A percentile compares a stretch with the other conserved stretches of the same genome.
phyloP scores from a whole-genome alignment of 1,140 invertebrate species.

The Hormaphis cornu region DNA sequence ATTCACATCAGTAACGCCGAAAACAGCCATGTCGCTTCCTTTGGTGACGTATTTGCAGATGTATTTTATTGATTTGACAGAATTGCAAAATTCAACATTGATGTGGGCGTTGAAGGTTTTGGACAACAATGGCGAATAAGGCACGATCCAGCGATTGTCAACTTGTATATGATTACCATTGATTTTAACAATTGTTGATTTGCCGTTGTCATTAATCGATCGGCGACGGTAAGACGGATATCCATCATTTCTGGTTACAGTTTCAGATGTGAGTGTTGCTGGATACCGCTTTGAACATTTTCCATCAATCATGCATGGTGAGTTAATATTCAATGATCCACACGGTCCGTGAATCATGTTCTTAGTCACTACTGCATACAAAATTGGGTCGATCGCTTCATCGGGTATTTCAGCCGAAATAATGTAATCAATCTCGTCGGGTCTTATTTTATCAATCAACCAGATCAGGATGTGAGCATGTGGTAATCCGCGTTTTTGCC shows the following conservation, averaged over 20 bases:
- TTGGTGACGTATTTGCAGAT: too few relatives aligned
- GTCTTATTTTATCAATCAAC: constrained; percentile 40
- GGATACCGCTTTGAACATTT: constrained; percentile 46
- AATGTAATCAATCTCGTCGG: constrained; percentile 43
- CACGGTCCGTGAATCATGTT: constrained; percentile 51
- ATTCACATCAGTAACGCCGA: too few relatives aligned
- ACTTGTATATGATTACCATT: constrained; percentile 41
- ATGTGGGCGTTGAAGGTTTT: constrained; percentile 41
- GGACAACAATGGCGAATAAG: constrained; percentile 41
- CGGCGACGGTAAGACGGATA: constrained; percentile 42
- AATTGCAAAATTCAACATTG: constrained; percentile 43
- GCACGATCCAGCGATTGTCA: constrained; percentile 38
- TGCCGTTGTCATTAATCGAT: constrained; percentile 26
- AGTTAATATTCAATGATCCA: constrained; percentile 43
- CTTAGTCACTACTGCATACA: constrained; percentile 43
- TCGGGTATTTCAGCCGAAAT: constrained; percentile 50
- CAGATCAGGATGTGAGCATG: too few relatives aligned
- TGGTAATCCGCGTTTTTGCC: too few relatives aligned
- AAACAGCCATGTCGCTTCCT: too few relatives aligned
- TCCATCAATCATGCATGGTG: constrained; percentile 45
- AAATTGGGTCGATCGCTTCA: constrained; percentile 40
- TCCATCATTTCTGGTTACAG: constrained; percentile 39
- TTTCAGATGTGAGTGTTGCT: constrained; percentile 37
- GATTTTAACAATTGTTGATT: constrained; percentile 29
- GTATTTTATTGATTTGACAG: too few relatives aligned